These are phyloP conservation scores for Acrossocheilus wenchowensis DNA, from an alignment of 2,797 vertebrate species.

Conservation along the genomic window DNA sequence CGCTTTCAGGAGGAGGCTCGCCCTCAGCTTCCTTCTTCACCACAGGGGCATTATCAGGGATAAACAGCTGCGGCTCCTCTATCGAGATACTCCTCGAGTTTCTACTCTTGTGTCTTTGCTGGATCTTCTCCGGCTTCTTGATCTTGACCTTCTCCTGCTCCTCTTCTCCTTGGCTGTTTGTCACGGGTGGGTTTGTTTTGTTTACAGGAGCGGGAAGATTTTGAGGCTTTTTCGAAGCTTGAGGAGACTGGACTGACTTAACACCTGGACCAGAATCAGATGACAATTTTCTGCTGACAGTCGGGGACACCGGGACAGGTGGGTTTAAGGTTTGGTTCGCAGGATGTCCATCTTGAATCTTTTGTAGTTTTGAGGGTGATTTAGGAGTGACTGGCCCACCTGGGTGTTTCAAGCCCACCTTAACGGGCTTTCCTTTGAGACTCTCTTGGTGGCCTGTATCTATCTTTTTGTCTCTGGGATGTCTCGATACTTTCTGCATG, in stretches of 20 bases:
- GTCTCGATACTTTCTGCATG: slow-evolving; percentile 66
- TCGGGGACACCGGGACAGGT: slow-evolving; percentile 66
- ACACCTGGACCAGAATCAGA: slow-evolving; percentile 71
- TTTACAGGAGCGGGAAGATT: slow-evolving; percentile 63
- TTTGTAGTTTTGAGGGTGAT: slow-evolving; percentile 85
- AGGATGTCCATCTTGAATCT: slow-evolving; percentile 72
- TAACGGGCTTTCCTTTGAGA: slow-evolving; percentile 71
- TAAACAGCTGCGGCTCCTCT: slow-evolving; percentile 94
- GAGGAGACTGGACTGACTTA: slow-evolving; percentile 66
- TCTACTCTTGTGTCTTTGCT: slow-evolving; percentile 87
- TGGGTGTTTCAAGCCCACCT: slow-evolving; percentile 78
- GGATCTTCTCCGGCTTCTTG: slow-evolving; percentile 86
- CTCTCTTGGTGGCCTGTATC: slow-evolving; percentile 68
- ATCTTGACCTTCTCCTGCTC: slow-evolving; percentile 85
- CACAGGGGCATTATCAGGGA: slow-evolving; percentile 95
- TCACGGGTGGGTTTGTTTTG: slow-evolving; percentile 73
- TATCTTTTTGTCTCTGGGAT: slow-evolving; percentile 69
- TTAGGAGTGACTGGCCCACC: slow-evolving; percentile 70
- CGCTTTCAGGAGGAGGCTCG: slow-evolving; percentile 75
- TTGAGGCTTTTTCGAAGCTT: slow-evolving; percentile 71
- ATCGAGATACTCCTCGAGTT: slow-evolving; percentile 87
- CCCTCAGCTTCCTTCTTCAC: slow-evolving; percentile 85
- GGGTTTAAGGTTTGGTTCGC: slow-evolving; percentile 73
- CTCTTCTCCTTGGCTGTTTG: slow-evolving; percentile 81
- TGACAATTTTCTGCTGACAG: slow-evolving; percentile 71